phyloP scores from a whole-genome alignment of 37 sponge, comb jelly and placozoan genomes.

The Cladorhizidae sp. region DNA sequence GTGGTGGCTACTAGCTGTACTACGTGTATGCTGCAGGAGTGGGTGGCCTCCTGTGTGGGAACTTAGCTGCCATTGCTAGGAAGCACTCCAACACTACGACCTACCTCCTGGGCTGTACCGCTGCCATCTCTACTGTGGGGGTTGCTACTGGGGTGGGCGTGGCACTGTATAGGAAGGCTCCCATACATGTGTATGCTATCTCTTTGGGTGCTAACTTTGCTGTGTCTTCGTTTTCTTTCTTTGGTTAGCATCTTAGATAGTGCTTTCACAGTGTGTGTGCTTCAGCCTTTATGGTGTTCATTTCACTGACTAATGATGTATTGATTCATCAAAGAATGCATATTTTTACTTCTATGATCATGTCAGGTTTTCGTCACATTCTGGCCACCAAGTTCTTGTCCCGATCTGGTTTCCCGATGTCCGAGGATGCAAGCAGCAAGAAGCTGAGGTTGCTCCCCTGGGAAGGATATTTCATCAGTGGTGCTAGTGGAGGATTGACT shows the following conservation, averaged over 20 bases:
- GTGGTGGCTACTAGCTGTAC: not conserved
- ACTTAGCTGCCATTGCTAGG: not conserved
- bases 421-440: no score
- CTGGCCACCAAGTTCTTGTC: no score
- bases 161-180: constrained; percentile 39
- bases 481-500: constrained; percentile 50
- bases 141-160: constrained; percentile 36
- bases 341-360: not conserved
- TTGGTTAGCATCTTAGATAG: constrained; percentile 15
- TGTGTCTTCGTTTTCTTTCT: constrained; percentile 36
- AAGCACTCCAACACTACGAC: constrained; percentile 34
- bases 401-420: no score
- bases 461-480: constrained; percentile 15
- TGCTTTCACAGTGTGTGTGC: not conserved
- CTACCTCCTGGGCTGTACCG: constrained; percentile 40
- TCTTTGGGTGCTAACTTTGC: constrained; percentile 72
- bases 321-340: no score
- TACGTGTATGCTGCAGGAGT: constrained; percentile 45
- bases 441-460: no score
- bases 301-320: no score
- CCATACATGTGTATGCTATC: constrained; percentile 31
- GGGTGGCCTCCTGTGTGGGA: constrained; percentile 54
- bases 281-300: not conserved
- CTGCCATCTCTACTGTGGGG: constrained; percentile 32
- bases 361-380: no score